Base-by-base conservation (phyloP, 1,140 invertebrate genomes). In the Lysiphlebus fabarum region DNA sequence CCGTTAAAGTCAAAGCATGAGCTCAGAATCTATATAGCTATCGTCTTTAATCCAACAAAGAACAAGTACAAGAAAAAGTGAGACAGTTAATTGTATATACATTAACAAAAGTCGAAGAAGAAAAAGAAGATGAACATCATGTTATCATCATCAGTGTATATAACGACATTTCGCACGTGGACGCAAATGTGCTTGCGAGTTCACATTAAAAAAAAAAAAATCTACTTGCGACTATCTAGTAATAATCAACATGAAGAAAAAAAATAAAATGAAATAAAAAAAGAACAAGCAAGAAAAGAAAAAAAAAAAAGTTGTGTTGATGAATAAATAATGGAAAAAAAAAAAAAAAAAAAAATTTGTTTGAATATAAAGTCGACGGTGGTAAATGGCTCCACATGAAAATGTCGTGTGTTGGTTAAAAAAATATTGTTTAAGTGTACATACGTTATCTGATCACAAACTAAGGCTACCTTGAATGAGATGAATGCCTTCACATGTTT, bases 381-480 rank as follows among this genome's bases (percentile, higher is more conserved):
- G 17, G 17, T 26, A 26, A 4, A 26, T 26, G 17, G 17, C 4
- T 26, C 17, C 17, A 26, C 17, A 26, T 26, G 17, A 26, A 26
- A 26, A 26, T 26, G 17, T 26, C 17, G 17, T 26, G 17, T 26
- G 17, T 26, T 26, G 17, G 17, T 26, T 26, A 26, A 4, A 26
- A 26, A 26, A 26, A 26, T 26, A 26, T 26, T 26, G 17, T 26
- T 38, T 10, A 44, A 75, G 75, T 74, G 67, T 77, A 75, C 73
- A 72, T 76, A 73, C 71, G 74, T 73, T 77, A 77, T 77, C 75
- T 77, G 75, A 77, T 77, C 74, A 68, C 69, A 76, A 70, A 73
- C 68, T 75, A 74, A 72, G 68, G 69, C 70, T 74, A 70, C 73
- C 72, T 75, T 76, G 73, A 77, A 76, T 73, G 75, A 77, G 74